Evolutionary conservation across 2,797 vertebrate genomes (phyloP).

Genomic region (Falco novaeseelandiae): DNA sequence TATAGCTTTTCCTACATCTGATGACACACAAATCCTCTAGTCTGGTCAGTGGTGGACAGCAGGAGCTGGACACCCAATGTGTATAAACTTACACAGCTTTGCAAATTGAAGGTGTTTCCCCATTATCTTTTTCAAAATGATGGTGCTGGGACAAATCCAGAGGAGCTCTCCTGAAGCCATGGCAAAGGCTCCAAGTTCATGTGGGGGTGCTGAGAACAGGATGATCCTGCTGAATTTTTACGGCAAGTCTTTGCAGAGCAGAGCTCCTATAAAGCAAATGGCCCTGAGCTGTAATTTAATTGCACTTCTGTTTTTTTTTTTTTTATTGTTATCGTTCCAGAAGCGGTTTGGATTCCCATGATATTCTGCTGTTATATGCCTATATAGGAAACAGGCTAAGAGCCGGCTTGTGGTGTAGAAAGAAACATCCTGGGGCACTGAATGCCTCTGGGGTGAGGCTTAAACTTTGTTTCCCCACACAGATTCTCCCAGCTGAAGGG

Average conservation of each 20-base stretch:
- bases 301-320: not conserved
- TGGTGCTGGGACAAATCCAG: not conserved
- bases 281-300: not conserved
- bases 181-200: not conserved
- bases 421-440: not conserved
- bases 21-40: not conserved
- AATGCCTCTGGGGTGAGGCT: not conserved
- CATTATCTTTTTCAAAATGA: not conserved
- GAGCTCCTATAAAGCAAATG: not conserved
- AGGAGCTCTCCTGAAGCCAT: not conserved
- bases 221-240: not conserved
- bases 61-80: rapidly evolving
- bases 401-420: not conserved
- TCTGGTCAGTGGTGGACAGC: not conserved
- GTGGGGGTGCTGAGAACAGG: not conserved
- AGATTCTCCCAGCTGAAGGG: not conserved
- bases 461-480: not conserved
- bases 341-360: not conserved
- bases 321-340: not conserved
- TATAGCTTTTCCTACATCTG: not conserved
- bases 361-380: not conserved
- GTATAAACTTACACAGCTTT: rapidly evolving
- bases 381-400: not conserved
- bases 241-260: not conserved
- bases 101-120: not conserved